phyloP scores from a whole-genome alignment of 2,888 invertebrate species.

The Ectropis crepuscularia region DNA sequence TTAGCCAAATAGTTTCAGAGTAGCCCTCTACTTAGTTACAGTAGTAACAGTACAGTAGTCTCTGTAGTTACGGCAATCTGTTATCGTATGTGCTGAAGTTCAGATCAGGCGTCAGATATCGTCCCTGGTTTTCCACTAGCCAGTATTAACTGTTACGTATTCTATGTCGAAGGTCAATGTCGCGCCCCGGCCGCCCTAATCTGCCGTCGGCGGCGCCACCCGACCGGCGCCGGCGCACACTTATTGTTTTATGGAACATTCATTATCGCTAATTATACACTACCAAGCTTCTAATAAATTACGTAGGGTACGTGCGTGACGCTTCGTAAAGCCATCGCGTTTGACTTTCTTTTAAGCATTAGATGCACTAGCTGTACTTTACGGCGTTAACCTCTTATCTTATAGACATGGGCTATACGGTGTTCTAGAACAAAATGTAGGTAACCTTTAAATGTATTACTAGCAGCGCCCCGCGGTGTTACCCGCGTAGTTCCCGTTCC shows the following conservation, averaged over 20 bases:
- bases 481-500: no score
- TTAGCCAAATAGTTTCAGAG: no score
- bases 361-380: neutral
- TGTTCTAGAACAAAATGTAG: no score
- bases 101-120: no score
- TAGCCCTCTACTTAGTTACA: no score
- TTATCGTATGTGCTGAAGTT: no score
- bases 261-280: slow-evolving; percentile 54
- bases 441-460: no score
- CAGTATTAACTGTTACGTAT: neutral
- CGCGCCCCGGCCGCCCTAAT: slow-evolving; percentile 51
- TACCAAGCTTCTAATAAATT: slow-evolving; percentile 50
- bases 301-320: slow-evolving; percentile 40
- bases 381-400: neutral
- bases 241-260: slow-evolving; percentile 43
- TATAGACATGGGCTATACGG: no score
- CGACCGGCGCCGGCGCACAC: slow-evolving; percentile 41
- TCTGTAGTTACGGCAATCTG: no score
- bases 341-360: slow-evolving; percentile 15
- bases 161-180: slow-evolving; percentile 49
- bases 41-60: no score
- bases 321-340: slow-evolving; percentile 12
- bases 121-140: no score
- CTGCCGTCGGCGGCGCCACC: slow-evolving; percentile 41
- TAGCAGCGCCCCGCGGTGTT: no score